phyloP scores from a whole-genome alignment of 1,140 invertebrate genomes.

The Heliothis subflexa region DNA sequence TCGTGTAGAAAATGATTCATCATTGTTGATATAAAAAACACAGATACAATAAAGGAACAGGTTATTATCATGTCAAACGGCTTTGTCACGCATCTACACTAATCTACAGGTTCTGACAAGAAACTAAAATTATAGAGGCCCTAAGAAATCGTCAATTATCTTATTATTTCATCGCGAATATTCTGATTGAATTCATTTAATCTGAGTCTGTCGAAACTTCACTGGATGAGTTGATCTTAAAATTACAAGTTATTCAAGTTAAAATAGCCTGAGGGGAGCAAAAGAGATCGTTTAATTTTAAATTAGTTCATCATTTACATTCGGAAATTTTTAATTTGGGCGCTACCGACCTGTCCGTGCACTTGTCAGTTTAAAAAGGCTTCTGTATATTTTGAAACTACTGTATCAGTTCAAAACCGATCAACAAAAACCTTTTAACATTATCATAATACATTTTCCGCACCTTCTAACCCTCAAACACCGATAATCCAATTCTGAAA shows the following conservation, averaged over 20 bases:
- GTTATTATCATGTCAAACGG: slow-evolving; percentile 29
- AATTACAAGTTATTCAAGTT: slow-evolving; percentile 9
- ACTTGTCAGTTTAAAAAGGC: neutral
- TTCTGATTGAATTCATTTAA: neutral
- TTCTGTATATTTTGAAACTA: no score
- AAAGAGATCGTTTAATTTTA: neutral
- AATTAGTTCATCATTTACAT: neutral
- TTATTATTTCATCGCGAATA: neutral
- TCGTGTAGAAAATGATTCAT: slow-evolving; percentile 4
- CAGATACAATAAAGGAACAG: slow-evolving; percentile 16
- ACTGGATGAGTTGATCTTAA: slow-evolving; percentile 8
- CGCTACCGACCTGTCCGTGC: neutral
- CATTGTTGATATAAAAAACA: slow-evolving; percentile 4
- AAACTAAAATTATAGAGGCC: neutral
- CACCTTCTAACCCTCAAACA: neutral
- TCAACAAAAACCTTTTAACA: neutral
- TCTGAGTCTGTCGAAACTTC: slow-evolving; percentile 16
- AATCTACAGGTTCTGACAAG: neutral
- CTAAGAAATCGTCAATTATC: neutral
- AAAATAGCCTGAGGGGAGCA: neutral
- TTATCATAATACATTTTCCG: neutral
- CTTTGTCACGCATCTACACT: slow-evolving; percentile 28
- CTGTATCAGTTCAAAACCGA: no score
- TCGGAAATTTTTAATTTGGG: neutral
- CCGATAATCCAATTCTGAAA: neutral